Conservation (phyloP, 2,888 invertebrate genomes). For the Lissonota sp. region DNA sequence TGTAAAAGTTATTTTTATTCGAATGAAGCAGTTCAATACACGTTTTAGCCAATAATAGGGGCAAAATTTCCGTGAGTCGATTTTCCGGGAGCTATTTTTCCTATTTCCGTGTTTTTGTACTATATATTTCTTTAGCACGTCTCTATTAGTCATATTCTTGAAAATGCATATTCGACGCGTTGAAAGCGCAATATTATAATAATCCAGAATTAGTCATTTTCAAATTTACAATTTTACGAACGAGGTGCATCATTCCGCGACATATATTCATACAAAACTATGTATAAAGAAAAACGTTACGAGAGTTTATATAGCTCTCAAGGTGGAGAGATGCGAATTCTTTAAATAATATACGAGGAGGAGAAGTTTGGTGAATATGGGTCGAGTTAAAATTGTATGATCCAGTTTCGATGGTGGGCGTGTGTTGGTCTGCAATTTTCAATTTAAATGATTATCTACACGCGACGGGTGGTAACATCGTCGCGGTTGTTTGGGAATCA, state of each 20-base stretch:
- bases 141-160: constrained; percentile 21
- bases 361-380: constrained; percentile 72
- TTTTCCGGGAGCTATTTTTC: no score
- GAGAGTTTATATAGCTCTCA: constrained; percentile 46
- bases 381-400: constrained; percentile 77
- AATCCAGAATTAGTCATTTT: constrained; percentile 39
- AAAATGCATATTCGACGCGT: constrained; percentile 9
- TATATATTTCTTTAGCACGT: background rate
- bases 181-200: background rate
- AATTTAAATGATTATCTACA: constrained; percentile 48
- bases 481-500: constrained; percentile 15
- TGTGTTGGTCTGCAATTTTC: constrained; percentile 43
- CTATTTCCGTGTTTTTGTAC: no score
- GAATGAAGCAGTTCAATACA: no score
- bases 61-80: no score
- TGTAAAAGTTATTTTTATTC: no score
- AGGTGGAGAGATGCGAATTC: constrained; percentile 58
- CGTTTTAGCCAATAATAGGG: no score
- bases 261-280: constrained; percentile 20
- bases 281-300: constrained; percentile 40
- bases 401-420: constrained; percentile 71
- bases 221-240: constrained; percentile 1
- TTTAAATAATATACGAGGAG: constrained; percentile 68
- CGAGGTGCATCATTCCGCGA: background rate
- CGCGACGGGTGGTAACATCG: constrained; percentile 7